Evolutionary conservation across 1,140 invertebrate genomes (phyloP).

Genomic region (Drosophila obscura): DNA sequence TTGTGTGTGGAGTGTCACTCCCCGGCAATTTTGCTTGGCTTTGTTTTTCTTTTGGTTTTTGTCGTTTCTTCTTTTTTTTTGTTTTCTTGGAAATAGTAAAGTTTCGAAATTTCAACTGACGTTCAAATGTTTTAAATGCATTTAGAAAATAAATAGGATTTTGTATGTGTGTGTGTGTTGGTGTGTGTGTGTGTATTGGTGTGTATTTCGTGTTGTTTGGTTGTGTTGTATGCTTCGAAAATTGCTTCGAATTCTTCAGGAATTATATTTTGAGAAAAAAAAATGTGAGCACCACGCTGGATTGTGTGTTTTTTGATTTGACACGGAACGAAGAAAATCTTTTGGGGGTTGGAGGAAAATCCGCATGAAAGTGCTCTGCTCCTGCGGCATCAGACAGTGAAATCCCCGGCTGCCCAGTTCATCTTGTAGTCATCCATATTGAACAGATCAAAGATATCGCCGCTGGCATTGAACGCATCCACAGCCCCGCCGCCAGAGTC

Average conservation of each 20-base stretch:
- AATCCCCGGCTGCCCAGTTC: slow-evolving; percentile 81
- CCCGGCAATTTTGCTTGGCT: slow-evolving; percentile 71
- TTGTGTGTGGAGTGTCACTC: slow-evolving; percentile 57
- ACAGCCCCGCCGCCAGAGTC: slow-evolving; percentile 38
- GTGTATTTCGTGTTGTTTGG: slow-evolving; percentile 32
- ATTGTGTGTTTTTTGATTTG: slow-evolving; percentile 31
- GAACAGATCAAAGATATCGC: slow-evolving; percentile 82
- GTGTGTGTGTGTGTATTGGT: slow-evolving; percentile 13
- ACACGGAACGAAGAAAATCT: slow-evolving; percentile 20
- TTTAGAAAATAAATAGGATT: slow-evolving; percentile 82
- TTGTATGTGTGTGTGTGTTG: slow-evolving; percentile 25
- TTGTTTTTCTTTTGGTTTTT: slow-evolving; percentile 46
- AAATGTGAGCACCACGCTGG: slow-evolving; percentile 58
- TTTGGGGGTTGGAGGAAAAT: slow-evolving; percentile 5
- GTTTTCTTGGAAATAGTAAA: slow-evolving; percentile 74
- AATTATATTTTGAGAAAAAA: slow-evolving; percentile 64
- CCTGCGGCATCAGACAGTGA: slow-evolving; percentile 71
- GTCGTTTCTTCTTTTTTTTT: slow-evolving; percentile 20
- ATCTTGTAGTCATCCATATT: slow-evolving; percentile 84
- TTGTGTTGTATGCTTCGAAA: slow-evolving; percentile 41
- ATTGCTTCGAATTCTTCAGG: slow-evolving; percentile 59
- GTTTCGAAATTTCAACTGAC: slow-evolving; percentile 69
- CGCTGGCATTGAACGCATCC: slow-evolving; percentile 69
- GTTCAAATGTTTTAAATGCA: slow-evolving; percentile 81
- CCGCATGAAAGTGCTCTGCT: background rate